A percentile compares a stretch with the other conserved stretches of the same genome.
phyloP scores from a whole-genome alignment of 2,888 invertebrate species.

The Hybos culiciformis region DNA sequence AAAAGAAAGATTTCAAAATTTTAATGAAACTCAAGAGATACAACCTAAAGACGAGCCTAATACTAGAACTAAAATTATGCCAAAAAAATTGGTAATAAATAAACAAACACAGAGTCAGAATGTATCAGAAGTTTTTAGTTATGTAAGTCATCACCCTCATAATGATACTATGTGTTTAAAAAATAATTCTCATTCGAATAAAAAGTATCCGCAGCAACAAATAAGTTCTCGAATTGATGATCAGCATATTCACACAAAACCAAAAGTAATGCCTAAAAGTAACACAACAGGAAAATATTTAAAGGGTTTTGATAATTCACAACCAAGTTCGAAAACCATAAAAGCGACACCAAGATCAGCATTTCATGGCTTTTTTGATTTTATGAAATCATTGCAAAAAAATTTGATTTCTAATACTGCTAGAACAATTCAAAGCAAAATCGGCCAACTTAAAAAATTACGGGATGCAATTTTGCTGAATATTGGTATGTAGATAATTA shows the following conservation, averaged over 20 bases:
- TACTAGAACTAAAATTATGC: background rate
- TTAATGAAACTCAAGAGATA: background rate
- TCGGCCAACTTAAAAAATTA: conserved; percentile 24
- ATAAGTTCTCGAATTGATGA: no score
- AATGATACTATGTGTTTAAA: background rate
- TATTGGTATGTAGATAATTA: conserved; percentile 46
- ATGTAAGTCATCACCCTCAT: background rate
- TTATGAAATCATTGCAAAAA: conserved; percentile 27
- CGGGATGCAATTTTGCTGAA: conserved; percentile 43
- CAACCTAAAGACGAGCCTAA: no score
- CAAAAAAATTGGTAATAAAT: background rate
- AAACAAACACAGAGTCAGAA: background rate
- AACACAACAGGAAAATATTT: background rate
- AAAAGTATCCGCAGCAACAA: no score
- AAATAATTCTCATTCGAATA: no score
- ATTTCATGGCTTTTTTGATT: conserved; percentile 27
- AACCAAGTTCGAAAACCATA: background rate
- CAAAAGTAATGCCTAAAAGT: background rate
- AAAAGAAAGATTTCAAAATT: background rate
- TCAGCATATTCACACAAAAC: background rate
- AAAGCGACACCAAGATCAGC: conserved; percentile 17
- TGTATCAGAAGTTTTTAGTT: no score
- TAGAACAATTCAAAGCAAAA: conserved; percentile 27
- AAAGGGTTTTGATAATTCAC: background rate
- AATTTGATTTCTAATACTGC: conserved; percentile 25